Percentiles rank a stretch among this genome's conserved stretches.
Evolutionary conservation across 2,888 invertebrate genomes (phyloP).

Genomic region (Ditula angustiorana): DNA sequence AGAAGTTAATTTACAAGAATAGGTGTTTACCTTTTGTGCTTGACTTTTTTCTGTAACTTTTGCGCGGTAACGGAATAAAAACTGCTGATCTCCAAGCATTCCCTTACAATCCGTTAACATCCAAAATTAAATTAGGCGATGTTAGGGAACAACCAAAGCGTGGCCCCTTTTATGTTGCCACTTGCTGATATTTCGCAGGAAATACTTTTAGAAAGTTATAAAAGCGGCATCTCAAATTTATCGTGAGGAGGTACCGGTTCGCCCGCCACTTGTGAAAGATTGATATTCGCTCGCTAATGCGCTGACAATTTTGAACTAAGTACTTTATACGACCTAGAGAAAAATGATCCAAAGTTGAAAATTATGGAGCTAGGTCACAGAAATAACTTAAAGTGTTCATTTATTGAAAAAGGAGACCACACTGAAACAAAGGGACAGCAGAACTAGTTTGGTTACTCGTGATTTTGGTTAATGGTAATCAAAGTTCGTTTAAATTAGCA

Average conservation of each 20-base stretch:
- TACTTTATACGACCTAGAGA: slow-evolving; percentile 34
- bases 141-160: background rate
- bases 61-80: background rate
- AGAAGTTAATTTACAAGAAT: slow-evolving; percentile 54
- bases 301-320: slow-evolving; percentile 40
- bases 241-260: slow-evolving; percentile 25
- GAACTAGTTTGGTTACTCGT: no score
- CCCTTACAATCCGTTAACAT: background rate
- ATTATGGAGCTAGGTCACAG: slow-evolving; percentile 19
- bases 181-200: slow-evolving; percentile 14
- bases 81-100: background rate
- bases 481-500: no score
- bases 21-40: slow-evolving; percentile 43
- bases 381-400: no score
- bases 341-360: slow-evolving; percentile 26
- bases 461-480: no score
- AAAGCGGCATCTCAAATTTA: slow-evolving; percentile 24
- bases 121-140: background rate
- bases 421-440: no score
- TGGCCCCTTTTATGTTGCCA: background rate
- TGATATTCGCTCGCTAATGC: slow-evolving; percentile 38
- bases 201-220: slow-evolving; percentile 19
- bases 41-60: background rate
- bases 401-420: no score
- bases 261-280: slow-evolving; percentile 40